Base-by-base conservation (phyloP, 2,888 invertebrate species). In the Glaucopsyche alexis region DNA sequence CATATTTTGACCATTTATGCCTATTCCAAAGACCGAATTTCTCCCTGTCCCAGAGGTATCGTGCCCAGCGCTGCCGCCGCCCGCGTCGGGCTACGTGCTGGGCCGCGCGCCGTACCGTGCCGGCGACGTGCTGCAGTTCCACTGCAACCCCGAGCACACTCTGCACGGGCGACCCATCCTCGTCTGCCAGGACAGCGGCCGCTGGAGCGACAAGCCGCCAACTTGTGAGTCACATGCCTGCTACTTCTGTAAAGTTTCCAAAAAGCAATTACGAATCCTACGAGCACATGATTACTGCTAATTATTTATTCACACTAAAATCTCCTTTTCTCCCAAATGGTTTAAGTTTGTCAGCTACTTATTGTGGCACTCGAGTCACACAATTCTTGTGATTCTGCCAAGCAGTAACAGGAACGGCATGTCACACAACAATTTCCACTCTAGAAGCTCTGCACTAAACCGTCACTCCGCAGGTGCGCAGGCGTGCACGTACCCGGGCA, bases 91-190 rank as follows among this genome's bases (percentile, higher is more conserved):
- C 71, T 96, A 96, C 88, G 95, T 96, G 75, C 95, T 96, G 81
- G 96, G 96, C 14, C 94, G 94, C 38, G 95, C 95, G 0, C 96
- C 96, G 9, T 97, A 96, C 90, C 94, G 96, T 78, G 96, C 97
- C 13, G 97, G 97, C 0, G 97, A 97, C 86, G 95, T 97, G 72
- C 95, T 97, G 42, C 96, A 97, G 86, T 97, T 97, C 92, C 96
- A 96, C 84, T 98, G 98, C 87, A 96, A 97, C 87, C 95, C 96
- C 9, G 97, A 97, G 80, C 97, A 95, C 87, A 97, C 98, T 94
- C 95, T 98, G 94, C 97, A 97, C 85, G 98, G 98, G 2, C 95
- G 96, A 79, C 97, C 97, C n/a, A 97, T 97, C 79, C 95, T 97
- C 71, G 96, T 97, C 38, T 98, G 98, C 86, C 97, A 97, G 89